Evolutionary conservation across 2,797 vertebrate genomes (phyloP).

Genomic region (Malurus leucopterus): DNA sequence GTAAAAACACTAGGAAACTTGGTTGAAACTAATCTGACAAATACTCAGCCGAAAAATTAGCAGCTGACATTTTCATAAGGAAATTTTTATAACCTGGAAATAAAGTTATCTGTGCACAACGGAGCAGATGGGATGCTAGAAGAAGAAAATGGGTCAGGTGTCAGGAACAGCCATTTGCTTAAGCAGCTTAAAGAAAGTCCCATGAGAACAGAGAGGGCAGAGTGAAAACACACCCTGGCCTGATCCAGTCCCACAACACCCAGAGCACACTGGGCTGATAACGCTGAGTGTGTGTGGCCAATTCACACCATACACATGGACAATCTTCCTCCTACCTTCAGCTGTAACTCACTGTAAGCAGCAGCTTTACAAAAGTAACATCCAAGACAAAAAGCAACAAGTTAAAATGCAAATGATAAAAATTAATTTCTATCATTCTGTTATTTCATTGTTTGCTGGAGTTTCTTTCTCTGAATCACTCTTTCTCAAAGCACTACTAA

Average conservation of each 20-base stretch:
- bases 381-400: not conserved
- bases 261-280: not conserved
- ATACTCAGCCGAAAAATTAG: not conserved
- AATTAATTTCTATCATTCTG: not conserved
- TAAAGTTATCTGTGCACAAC: not conserved
- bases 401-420: not conserved
- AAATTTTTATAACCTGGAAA: not conserved
- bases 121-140: not conserved
- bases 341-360: not conserved
- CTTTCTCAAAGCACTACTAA: not conserved
- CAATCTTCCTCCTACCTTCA: not conserved
- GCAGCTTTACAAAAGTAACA: not conserved
- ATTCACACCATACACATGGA: not conserved
- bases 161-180: not conserved
- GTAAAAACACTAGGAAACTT: not conserved
- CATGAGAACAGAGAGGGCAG: not conserved
- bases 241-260: not conserved
- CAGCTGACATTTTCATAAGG: not conserved
- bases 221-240: not conserved
- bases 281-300: rapidly evolving
- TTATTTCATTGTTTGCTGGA: not conserved
- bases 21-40: not conserved
- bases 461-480: not conserved
- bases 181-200: not conserved
- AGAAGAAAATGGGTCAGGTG: not conserved